Evolutionary conservation across 2,888 invertebrate species (phyloP).

Genomic region (Argyresthia goedartella): DNA sequence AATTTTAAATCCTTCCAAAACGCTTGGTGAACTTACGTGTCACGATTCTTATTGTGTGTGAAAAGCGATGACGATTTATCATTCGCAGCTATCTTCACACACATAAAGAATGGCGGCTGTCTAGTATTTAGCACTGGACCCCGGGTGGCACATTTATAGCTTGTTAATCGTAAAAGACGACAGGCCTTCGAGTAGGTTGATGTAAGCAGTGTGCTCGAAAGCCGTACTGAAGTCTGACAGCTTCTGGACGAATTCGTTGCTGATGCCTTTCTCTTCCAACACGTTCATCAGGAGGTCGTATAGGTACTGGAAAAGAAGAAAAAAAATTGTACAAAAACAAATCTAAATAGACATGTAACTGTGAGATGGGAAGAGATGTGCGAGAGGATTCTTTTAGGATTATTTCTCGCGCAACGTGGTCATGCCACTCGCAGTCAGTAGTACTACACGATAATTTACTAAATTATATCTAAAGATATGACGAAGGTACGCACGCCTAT

Average conservation of each 20-base stretch:
- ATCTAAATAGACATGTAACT: not conserved
- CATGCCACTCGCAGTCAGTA: too few relatives aligned
- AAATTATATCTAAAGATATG: too few relatives aligned
- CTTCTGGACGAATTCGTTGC: slow-evolving; percentile 92
- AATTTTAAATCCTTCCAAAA: not conserved
- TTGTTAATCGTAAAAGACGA: slow-evolving; percentile 86
- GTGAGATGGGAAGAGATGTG: not conserved
- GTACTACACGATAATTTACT: not conserved
- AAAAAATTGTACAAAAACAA: not conserved
- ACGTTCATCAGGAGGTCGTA: slow-evolving; percentile 96
- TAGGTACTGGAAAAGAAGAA: slow-evolving; percentile 77
- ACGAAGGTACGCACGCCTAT: too few relatives aligned
- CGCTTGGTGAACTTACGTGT: not conserved
- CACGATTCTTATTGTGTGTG: too few relatives aligned
- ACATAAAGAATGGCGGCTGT: too few relatives aligned
- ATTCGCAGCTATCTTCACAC: too few relatives aligned
- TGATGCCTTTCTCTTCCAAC: slow-evolving; percentile 95
- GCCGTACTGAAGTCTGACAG: slow-evolving; percentile 89
- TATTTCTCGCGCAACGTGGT: too few relatives aligned
- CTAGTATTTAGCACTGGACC: too few relatives aligned
- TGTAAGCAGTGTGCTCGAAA: slow-evolving; percentile 94
- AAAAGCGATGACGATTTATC: too few relatives aligned
- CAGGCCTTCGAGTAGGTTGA: slow-evolving; percentile 87
- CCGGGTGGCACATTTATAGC: slow-evolving; percentile 17
- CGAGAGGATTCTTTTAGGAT: not conserved